Percentiles rank a stretch among this genome's conserved stretches.
Evolutionary conservation across 1,140 invertebrate species (phyloP).

Genomic region (Olivierus martensii): DNA sequence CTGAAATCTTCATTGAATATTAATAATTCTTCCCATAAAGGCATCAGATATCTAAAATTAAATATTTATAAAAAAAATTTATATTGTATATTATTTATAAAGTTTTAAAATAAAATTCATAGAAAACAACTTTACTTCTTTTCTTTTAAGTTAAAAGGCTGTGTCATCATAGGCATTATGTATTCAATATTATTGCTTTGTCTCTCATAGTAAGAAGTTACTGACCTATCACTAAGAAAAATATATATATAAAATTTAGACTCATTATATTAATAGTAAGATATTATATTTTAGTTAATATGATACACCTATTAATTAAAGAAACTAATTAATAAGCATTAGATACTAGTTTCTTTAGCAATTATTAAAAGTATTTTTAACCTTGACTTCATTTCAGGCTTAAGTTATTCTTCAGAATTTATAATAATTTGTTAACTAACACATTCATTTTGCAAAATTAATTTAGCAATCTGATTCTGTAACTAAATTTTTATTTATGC

Average conservation of each 20-base stretch:
- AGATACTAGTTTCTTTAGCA: too few species aligned
- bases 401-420: too few species aligned
- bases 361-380: too few species aligned
- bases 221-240: slow-evolving; percentile 19
- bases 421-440: too few species aligned
- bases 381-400: too few species aligned
- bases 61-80: neutral
- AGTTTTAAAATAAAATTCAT: neutral
- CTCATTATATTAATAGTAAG: too few species aligned
- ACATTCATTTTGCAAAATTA: too few species aligned
- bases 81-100: neutral
- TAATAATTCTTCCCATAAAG: slow-evolving; percentile 48
- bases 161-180: slow-evolving; percentile 33
- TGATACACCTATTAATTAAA: too few species aligned
- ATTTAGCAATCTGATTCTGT: too few species aligned
- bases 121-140: slow-evolving; percentile 18
- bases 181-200: slow-evolving; percentile 26
- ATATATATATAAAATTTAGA: neutral
- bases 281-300: too few species aligned
- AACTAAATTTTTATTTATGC: too few species aligned
- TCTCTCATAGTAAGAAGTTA: slow-evolving; percentile 32
- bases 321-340: too few species aligned
- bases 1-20: slow-evolving; percentile 44
- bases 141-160: slow-evolving; percentile 33
- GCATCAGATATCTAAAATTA: slow-evolving; percentile 26